phyloP scores from a whole-genome alignment of 2,797 vertebrate species.

The Fringilla coelebs region DNA sequence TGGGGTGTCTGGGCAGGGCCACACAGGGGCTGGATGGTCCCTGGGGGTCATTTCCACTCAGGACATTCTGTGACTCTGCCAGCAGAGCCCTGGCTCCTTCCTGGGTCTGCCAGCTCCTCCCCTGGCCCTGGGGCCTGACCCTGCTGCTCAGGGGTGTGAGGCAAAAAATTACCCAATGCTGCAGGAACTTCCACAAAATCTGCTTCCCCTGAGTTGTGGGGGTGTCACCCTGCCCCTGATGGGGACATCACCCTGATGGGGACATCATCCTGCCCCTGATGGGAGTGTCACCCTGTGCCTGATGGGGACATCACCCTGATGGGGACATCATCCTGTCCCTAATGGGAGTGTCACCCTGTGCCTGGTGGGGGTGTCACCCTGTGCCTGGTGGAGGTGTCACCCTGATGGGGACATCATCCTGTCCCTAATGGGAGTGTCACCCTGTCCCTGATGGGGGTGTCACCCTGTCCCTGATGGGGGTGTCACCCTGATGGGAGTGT shows the following conservation, averaged over 20 bases:
- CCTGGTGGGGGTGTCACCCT: too few species aligned
- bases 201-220: not conserved
- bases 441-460: not conserved
- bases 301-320: too few species aligned
- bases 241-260: too few species aligned
- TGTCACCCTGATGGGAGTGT: too few species aligned
- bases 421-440: not conserved
- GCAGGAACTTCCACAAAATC: not conserved
- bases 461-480: not conserved
- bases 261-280: too few species aligned
- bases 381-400: too few species aligned
- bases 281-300: too few species aligned
- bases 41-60: not conserved
- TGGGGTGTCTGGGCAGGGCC: not conserved
- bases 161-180: not conserved
- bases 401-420: not conserved
- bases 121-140: not conserved
- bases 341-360: too few species aligned
- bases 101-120: not conserved
- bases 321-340: too few species aligned
- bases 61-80: not conserved
- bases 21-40: not conserved
- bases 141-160: rapidly evolving
- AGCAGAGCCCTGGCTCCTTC: not conserved
- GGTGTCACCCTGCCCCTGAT: not conserved